phyloP scores from a whole-genome alignment of 2,113 vertebrate genomes.

The Aptenodytes forsteri region DNA sequence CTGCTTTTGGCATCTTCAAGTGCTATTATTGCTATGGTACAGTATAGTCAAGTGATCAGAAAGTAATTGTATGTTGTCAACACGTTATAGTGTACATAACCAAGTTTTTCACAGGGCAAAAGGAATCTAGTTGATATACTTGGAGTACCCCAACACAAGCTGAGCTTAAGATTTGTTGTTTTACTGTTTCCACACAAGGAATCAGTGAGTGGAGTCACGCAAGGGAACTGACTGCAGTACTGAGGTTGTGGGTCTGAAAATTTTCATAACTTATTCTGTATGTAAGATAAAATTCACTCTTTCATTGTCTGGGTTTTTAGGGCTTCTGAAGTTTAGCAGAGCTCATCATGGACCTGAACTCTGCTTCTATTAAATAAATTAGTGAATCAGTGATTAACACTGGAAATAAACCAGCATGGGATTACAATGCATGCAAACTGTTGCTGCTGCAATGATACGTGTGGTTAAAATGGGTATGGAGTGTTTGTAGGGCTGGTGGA shows the following conservation, averaged over 20 bases:
- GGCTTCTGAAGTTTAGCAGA: not conserved
- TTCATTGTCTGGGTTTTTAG: not conserved
- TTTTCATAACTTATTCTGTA: not conserved
- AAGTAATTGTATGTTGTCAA: not conserved
- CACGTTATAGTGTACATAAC: not conserved
- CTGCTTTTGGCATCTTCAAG: not conserved
- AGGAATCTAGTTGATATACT: not conserved
- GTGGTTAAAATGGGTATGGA: not conserved
- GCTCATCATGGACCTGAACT: not conserved
- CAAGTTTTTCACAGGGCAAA: not conserved
- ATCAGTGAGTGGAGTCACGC: not conserved
- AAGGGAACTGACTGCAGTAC: not conserved
- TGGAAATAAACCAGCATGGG: not conserved
- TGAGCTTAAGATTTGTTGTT: not conserved
- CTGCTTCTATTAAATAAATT: not conserved
- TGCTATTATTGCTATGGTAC: not conserved
- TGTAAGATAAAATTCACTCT: not conserved
- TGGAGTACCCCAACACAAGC: not conserved
- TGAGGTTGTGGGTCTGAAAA: not conserved
- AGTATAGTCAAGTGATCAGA: not conserved
- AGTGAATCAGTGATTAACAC: not conserved
- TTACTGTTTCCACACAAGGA: not conserved
- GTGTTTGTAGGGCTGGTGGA: not conserved
- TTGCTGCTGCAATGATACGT: not conserved
- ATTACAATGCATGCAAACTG: not conserved